Percentiles rank a stretch among this genome's conserved stretches.
These are phyloP conservation scores for Eupithecia vulgata DNA, from an alignment of 2,888 invertebrate species.

Conservation along the genomic window DNA sequence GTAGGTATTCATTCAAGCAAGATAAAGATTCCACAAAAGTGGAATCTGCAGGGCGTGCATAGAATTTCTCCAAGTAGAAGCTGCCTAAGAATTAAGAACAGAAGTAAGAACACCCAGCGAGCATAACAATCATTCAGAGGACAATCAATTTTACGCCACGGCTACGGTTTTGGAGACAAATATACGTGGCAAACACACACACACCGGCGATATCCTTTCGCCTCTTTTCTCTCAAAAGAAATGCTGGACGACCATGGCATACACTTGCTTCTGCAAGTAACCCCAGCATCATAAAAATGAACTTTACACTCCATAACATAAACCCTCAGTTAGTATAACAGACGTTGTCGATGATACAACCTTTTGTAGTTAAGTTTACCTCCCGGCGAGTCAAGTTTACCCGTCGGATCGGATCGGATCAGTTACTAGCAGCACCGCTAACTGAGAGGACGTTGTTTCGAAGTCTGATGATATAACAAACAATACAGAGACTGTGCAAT, in stretches of 20 bases:
- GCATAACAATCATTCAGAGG: neutral
- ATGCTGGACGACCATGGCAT: slow-evolving; percentile 74
- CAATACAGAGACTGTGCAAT: slow-evolving; percentile 48
- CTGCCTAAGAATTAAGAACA: neutral
- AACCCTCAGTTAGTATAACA: slow-evolving; percentile 31
- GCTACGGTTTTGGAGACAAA: slow-evolving; percentile 36
- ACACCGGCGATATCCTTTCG: slow-evolving; percentile 72
- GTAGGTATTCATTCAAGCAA: neutral
- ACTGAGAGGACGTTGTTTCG: slow-evolving; percentile 49
- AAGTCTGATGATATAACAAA: slow-evolving; percentile 25
- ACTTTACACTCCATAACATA: slow-evolving; percentile 22
- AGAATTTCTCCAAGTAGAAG: neutral
- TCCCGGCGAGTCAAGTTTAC: slow-evolving; percentile 59
- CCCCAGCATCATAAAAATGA: slow-evolving; percentile 39
- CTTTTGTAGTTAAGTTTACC: slow-evolving; percentile 47
- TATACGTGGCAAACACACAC: slow-evolving; percentile 56
- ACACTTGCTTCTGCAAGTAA: slow-evolving; percentile 50
- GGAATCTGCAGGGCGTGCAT: neutral
- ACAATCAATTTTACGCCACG: slow-evolving; percentile 5
- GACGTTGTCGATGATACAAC: slow-evolving; percentile 43
- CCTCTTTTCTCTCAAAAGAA: slow-evolving; percentile 79
- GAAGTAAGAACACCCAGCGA: slow-evolving; percentile 7
- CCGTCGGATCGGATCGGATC: slow-evolving; percentile 53
- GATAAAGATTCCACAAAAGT: neutral
- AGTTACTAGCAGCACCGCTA: slow-evolving; percentile 60